Percentiles rank a stretch among this genome's conserved stretches.
Evolutionary conservation across 2,888 invertebrate genomes (phyloP).

Genomic region (Ichneumoninae sp.): DNA sequence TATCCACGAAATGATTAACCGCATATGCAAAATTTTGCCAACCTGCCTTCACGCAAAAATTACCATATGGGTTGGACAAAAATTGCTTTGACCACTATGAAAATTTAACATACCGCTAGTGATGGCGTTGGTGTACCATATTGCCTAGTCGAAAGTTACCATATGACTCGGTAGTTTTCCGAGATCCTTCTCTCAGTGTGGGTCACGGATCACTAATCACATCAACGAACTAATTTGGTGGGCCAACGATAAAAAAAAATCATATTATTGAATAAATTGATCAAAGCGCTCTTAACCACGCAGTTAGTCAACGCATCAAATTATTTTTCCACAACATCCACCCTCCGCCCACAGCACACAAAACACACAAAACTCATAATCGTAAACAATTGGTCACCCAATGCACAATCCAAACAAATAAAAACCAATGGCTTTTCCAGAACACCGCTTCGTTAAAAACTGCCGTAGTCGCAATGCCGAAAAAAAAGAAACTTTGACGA

Average conservation of each 20-base stretch:
- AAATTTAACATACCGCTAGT: no score
- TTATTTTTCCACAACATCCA: not conserved
- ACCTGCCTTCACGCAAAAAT: no score
- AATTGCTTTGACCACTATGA: no score
- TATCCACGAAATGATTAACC: no score
- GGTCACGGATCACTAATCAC: no score
- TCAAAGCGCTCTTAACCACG: not conserved
- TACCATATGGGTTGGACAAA: no score
- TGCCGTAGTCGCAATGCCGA: slow-evolving; percentile 1
- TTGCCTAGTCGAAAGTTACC: no score
- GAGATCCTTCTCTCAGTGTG: no score
- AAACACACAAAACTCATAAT: not conserved
- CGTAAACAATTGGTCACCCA: not conserved
- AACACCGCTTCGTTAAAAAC: slow-evolving; percentile 17
- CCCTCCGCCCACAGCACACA: not conserved
- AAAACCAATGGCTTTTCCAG: slow-evolving; percentile 3
- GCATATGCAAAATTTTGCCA: no score
- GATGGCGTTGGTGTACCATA: no score
- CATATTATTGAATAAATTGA: no score
- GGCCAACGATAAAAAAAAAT: not conserved
- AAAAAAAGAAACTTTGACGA: not conserved
- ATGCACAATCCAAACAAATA: not conserved
- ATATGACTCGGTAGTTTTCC: no score
- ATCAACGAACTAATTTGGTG: not conserved
- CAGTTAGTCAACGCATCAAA: not conserved